Conservation (phyloP, 2,113 vertebrate genomes). For the Mustelus asterias region DNA sequence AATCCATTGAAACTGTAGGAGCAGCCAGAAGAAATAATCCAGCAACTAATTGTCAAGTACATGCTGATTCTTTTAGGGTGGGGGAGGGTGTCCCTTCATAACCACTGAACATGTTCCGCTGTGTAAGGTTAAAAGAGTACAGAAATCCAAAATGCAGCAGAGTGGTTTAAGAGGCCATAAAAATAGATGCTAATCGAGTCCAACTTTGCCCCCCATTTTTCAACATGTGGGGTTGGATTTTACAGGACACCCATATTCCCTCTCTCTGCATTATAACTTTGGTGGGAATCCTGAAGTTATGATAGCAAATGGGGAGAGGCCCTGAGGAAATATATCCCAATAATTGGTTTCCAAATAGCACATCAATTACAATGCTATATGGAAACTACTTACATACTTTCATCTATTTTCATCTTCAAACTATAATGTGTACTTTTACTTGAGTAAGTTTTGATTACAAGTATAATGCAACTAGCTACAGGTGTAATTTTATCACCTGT, state of each 20-base stretch:
- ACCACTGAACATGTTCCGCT: no score
- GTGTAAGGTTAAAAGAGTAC: no score
- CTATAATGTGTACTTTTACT: neutral
- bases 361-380: neutral
- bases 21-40: no score
- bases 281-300: neutral
- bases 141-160: neutral
- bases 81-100: no score
- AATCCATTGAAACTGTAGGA: no score
- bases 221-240: neutral
- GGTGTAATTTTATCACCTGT: slow-evolving; percentile 58
- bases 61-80: no score
- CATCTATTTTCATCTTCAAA: neutral
- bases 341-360: neutral
- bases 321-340: neutral
- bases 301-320: neutral
- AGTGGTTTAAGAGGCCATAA: neutral
- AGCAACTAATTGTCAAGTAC: no score
- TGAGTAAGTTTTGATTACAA: neutral
- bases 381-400: neutral
- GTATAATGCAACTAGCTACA: neutral
- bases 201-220: neutral
- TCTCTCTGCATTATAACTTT: neutral
- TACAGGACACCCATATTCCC: neutral
- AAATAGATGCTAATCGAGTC: neutral